A percentile compares a stretch with the other conserved stretches of the same genome.
Conservation (phyloP, 2,113 vertebrate genomes). For the Myotis lucifugus region DNA sequence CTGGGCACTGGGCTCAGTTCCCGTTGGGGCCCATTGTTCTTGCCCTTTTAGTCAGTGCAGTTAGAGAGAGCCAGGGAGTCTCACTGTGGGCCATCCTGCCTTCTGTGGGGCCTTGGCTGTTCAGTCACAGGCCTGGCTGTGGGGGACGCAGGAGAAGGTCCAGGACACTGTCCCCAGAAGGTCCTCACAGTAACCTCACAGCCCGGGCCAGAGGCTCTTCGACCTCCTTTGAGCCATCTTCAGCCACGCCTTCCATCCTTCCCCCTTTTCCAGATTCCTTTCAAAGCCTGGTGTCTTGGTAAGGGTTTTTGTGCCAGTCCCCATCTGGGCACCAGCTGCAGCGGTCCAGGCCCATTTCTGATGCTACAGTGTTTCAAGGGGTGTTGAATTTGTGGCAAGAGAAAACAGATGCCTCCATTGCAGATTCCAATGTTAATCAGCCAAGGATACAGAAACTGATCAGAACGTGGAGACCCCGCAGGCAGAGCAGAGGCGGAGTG, state of each 20-base stretch:
- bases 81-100: neutral
- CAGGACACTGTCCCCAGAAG: neutral
- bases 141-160: neutral
- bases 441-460: neutral
- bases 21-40: neutral
- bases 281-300: neutral
- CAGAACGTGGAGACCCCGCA: neutral
- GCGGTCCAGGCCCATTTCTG: neutral
- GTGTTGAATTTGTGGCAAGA: neutral
- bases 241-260: neutral
- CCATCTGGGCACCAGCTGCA: neutral
- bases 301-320: neutral
- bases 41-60: neutral
- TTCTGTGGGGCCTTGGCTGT: neutral
- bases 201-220: neutral
- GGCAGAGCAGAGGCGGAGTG: neutral
- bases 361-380: slow-evolving; percentile 7
- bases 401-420: neutral
- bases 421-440: slow-evolving; percentile 9
- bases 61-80: neutral
- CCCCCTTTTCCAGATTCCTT: neutral
- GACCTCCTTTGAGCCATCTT: neutral
- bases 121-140: neutral
- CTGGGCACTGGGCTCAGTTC: neutral
- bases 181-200: neutral